These are phyloP conservation scores for Psilanteris sp. DNA, from an alignment of 1,140 invertebrate genomes.

Conservation along the genomic window DNA sequence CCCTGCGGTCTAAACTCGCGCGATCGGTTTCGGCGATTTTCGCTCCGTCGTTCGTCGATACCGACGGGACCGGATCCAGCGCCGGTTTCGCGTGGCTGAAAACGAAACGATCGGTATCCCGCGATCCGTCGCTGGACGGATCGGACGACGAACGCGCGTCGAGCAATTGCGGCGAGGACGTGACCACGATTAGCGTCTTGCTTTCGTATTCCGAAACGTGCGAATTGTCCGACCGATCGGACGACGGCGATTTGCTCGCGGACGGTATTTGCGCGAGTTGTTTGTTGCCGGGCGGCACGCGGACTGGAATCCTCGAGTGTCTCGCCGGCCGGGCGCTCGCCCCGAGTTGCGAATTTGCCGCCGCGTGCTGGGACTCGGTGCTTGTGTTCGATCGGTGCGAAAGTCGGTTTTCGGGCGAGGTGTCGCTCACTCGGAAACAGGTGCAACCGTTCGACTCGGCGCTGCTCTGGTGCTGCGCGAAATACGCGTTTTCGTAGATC, in stretches of 20 bases:
- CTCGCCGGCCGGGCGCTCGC: no score
- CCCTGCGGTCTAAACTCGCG: no score
- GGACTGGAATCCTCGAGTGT: slow-evolving; percentile 43
- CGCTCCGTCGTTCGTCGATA: no score
- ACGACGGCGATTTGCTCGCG: slow-evolving; percentile 14
- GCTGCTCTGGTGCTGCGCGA: slow-evolving; percentile 1
- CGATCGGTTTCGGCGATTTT: no score
- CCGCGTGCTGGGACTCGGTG: no score
- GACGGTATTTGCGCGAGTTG: slow-evolving; percentile 3
- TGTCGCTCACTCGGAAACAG: slow-evolving; percentile 26
- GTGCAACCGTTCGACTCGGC: slow-evolving; percentile 2
- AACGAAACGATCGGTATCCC: no score
- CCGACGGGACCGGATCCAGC: no score
- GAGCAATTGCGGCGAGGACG: slow-evolving; percentile 22
- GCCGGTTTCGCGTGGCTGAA: no score
- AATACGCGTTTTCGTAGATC: neutral
- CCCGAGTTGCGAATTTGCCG: no score
- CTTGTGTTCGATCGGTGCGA: slow-evolving; percentile 5
- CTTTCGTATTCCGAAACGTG: slow-evolving; percentile 56
- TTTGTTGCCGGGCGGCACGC: slow-evolving; percentile 2
- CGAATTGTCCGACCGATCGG: slow-evolving; percentile 26
- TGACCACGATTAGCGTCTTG: slow-evolving; percentile 47
- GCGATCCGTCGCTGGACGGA: no score
- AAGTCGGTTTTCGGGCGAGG: neutral
- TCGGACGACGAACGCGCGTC: no score